Conservation (phyloP, 1,140 invertebrate genomes). For the Metopolophium dirhodum region DNA sequence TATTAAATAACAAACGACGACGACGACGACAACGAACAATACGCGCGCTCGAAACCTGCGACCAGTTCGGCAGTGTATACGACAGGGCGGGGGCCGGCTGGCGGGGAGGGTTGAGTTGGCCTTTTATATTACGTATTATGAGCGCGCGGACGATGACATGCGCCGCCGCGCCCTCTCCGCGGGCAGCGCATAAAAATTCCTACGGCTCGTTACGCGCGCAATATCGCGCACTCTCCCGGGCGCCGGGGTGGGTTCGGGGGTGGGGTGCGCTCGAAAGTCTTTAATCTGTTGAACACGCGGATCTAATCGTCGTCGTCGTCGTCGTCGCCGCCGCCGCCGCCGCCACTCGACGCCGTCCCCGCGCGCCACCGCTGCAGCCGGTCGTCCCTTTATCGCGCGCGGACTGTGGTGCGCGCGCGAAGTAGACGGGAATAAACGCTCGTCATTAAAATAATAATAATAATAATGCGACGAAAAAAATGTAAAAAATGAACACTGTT, state of each 20-base stretch:
- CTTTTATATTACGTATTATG: slow-evolving; percentile 36
- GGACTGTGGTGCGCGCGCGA: background rate
- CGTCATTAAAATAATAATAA: slow-evolving; percentile 53
- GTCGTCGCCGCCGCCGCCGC: background rate
- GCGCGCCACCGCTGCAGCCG: background rate
- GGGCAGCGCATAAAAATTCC: slow-evolving; percentile 53
- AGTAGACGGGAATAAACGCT: background rate
- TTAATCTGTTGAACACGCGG: slow-evolving; percentile 56
- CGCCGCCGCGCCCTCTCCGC: background rate
- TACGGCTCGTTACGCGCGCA: slow-evolving; percentile 51
- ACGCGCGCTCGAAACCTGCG: slow-evolving; percentile 12
- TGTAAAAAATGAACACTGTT: slow-evolving; percentile 47
- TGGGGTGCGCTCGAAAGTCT: slow-evolving; percentile 40
- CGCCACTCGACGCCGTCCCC: background rate
- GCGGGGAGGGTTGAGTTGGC: background rate
- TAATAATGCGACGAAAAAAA: slow-evolving; percentile 47
- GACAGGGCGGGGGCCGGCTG: background rate
- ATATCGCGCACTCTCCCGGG: background rate
- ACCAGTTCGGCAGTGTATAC: background rate
- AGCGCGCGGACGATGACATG: slow-evolving; percentile 22
- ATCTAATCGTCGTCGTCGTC: slow-evolving; percentile 50
- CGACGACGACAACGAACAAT: slow-evolving; percentile 34
- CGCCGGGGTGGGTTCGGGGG: background rate
- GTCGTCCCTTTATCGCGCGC: background rate
- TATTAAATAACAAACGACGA: slow-evolving; percentile 50